Conservation (phyloP, 23 tunicate species). For the Aplidium turbinatum region DNA sequence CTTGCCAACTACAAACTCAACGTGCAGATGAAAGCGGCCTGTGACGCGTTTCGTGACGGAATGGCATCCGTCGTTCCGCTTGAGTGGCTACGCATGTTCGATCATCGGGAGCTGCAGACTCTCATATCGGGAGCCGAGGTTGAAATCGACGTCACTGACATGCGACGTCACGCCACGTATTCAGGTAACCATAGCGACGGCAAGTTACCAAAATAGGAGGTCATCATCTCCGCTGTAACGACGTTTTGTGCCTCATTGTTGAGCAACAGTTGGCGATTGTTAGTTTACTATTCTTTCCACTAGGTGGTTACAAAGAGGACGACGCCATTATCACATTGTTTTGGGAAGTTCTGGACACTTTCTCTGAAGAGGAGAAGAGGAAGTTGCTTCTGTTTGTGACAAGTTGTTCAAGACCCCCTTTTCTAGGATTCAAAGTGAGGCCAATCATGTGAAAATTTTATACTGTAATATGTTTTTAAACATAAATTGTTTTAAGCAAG, state of each 20-base stretch:
- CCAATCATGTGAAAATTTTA: too few relatives aligned
- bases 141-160: conserved; percentile 62
- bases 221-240: too few relatives aligned
- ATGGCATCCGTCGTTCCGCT: conserved; percentile 58
- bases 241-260: too few relatives aligned
- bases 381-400: conserved; percentile 72
- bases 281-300: not conserved
- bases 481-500: too few relatives aligned
- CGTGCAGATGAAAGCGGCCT: conserved; percentile 65
- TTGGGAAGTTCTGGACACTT: conserved; percentile 57
- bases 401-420: conserved; percentile 89
- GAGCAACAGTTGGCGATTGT: too few relatives aligned
- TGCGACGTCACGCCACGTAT: conserved; percentile 48
- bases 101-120: conserved; percentile 79
- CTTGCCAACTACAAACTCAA: conserved; percentile 84
- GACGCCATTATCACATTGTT: conserved; percentile 52
- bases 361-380: conserved; percentile 55
- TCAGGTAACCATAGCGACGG: too few relatives aligned
- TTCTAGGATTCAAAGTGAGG: conserved; percentile 86
- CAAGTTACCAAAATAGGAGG: too few relatives aligned
- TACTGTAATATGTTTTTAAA: too few relatives aligned
- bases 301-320: conserved; percentile 71
- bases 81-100: conserved; percentile 88
- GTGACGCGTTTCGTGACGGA: conserved; percentile 64
- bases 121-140: conserved; percentile 74